phyloP scores from a whole-genome alignment of 2,113 vertebrate genomes.

The Panthera leo region DNA sequence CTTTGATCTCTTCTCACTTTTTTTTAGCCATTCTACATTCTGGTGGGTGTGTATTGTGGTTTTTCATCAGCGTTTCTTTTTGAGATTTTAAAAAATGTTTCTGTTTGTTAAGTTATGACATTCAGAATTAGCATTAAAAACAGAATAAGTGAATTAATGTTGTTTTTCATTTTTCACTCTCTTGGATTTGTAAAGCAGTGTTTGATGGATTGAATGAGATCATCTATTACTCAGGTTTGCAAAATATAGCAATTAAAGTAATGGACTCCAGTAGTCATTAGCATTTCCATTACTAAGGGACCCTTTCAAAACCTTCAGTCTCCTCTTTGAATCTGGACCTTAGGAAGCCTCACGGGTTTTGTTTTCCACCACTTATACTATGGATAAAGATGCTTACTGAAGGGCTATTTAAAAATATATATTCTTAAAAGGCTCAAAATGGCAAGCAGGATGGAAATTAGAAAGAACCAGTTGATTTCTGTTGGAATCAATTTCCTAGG shows the following conservation, averaged over 20 bases:
- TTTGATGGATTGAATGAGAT: slow-evolving; percentile 65
- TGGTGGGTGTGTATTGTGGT: neutral
- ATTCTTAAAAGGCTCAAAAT: neutral
- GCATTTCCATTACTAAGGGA: slow-evolving; percentile 50
- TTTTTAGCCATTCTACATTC: neutral
- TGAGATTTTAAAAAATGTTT: neutral
- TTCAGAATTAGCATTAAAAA: slow-evolving; percentile 25
- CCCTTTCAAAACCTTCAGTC: slow-evolving; percentile 46
- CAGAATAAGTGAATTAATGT: slow-evolving; percentile 53
- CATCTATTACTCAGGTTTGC: slow-evolving; percentile 54
- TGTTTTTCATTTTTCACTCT: slow-evolving; percentile 41
- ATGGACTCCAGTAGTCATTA: slow-evolving; percentile 37
- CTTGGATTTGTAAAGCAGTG: slow-evolving; percentile 28
- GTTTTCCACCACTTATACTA: neutral
- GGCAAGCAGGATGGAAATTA: neutral
- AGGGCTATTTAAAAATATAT: neutral
- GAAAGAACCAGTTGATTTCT: neutral
- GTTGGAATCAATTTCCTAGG: neutral
- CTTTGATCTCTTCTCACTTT: neutral
- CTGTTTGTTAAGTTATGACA: slow-evolving; percentile 34
- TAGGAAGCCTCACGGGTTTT: neutral
- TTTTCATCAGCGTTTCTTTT: slow-evolving; percentile 21
- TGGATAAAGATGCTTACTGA: neutral
- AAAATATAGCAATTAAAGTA: slow-evolving; percentile 68
- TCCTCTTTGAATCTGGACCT: slow-evolving; percentile 12